Evolutionary conservation across 2,888 invertebrate species (phyloP).

Genomic region (Sericinus montela): DNA sequence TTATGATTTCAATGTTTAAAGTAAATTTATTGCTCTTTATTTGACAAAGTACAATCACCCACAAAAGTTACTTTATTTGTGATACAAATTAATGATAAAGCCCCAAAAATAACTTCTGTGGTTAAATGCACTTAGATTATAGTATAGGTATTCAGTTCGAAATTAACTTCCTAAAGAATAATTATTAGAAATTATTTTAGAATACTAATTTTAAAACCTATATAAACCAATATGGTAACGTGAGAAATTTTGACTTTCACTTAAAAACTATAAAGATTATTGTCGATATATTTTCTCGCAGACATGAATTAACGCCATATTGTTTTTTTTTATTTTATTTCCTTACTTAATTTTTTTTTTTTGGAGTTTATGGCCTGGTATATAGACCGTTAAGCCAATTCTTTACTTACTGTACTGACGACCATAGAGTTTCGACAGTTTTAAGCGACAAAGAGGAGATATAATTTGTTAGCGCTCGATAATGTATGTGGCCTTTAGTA

Average conservation of each 20-base stretch:
- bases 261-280: slow-evolving; percentile 31
- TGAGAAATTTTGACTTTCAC: slow-evolving; percentile 30
- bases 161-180: slow-evolving; percentile 3
- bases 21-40: slow-evolving; percentile 7
- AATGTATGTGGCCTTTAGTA: neutral
- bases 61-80: slow-evolving; percentile 1
- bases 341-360: too few species aligned
- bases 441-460: neutral
- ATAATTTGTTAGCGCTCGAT: neutral
- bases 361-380: too few species aligned
- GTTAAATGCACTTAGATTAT: neutral
- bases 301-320: slow-evolving; percentile 6
- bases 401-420: neutral
- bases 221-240: slow-evolving; percentile 20
- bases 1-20: slow-evolving; percentile 3
- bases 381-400: too few species aligned
- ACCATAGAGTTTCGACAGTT: neutral
- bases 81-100: neutral
- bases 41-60: neutral
- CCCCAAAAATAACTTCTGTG: neutral
- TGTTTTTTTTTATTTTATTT: too few species aligned
- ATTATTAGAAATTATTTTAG: slow-evolving; percentile 5
- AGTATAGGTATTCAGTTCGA: neutral
- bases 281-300: slow-evolving; percentile 27
- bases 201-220: slow-evolving; percentile 17